Evolutionary conservation across 2,113 vertebrate species (phyloP).

Genomic region (Taxidea taxus): DNA sequence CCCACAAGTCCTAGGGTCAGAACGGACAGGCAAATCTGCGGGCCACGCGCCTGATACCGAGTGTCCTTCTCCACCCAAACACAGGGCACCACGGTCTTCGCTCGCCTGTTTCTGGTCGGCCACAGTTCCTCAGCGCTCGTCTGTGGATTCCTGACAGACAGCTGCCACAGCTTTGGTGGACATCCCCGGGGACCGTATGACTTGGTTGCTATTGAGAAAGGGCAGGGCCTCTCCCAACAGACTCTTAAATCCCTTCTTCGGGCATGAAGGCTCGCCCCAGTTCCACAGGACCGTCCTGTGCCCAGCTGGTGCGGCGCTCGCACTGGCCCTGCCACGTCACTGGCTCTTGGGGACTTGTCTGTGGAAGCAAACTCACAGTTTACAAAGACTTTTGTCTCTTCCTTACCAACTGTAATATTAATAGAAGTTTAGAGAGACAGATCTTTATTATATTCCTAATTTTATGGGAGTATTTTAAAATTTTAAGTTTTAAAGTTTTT

Average conservation of each 20-base stretch:
- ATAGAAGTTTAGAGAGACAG: neutral
- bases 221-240: neutral
- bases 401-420: neutral
- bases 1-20: neutral
- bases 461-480: neutral
- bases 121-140: neutral
- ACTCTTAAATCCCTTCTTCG: neutral
- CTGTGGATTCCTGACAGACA: neutral
- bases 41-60: too few species aligned
- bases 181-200: neutral
- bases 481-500: neutral
- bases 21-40: neutral
- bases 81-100: rapidly evolving
- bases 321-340: neutral
- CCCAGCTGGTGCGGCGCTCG: too few species aligned
- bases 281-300: neutral
- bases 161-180: neutral
- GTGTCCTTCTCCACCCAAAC: neutral
- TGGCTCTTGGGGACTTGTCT: too few species aligned
- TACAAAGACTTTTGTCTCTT: neutral
- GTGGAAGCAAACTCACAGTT: neutral
- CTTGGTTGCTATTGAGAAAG: neutral
- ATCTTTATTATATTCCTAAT: neutral
- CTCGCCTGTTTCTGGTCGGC: neutral
- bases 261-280: neutral